Conservation (phyloP, 1,140 invertebrate species). For the Diabrotica virgifera region DNA sequence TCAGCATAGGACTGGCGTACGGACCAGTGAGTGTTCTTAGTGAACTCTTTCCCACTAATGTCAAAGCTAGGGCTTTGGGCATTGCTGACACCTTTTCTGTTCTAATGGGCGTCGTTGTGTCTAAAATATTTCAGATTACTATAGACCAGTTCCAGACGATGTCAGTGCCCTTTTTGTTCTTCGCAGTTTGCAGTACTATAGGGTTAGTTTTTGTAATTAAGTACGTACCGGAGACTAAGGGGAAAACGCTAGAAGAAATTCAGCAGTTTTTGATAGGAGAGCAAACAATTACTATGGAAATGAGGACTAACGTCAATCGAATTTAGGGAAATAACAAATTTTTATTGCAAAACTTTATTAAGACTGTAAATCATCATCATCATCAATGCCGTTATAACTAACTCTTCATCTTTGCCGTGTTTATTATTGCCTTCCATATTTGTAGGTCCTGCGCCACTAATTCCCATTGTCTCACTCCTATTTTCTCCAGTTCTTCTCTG, state of each 20-base stretch:
- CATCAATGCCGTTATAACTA: no score
- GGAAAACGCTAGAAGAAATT: slow-evolving; percentile 63
- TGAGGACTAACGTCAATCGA: neutral
- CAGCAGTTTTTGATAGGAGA: slow-evolving; percentile 36
- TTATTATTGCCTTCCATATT: no score
- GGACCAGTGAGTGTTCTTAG: slow-evolving; percentile 69
- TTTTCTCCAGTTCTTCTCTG: no score
- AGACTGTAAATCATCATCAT: no score
- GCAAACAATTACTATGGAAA: slow-evolving; percentile 10
- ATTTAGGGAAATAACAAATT: no score
- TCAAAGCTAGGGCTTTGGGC: slow-evolving; percentile 66
- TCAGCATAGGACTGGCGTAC: slow-evolving; percentile 66
- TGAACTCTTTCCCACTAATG: slow-evolving; percentile 70
- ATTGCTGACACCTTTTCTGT: slow-evolving; percentile 68
- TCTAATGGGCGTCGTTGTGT: slow-evolving; percentile 68
- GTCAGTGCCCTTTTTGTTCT: slow-evolving; percentile 71
- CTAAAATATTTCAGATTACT: slow-evolving; percentile 68
- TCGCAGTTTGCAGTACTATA: slow-evolving; percentile 62
- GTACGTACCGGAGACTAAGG: slow-evolving; percentile 78
- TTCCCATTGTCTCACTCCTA: no score
- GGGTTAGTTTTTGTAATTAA: slow-evolving; percentile 61
- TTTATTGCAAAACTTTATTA: no score
- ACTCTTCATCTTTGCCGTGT: no score
- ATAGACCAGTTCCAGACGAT: slow-evolving; percentile 54
- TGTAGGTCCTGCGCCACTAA: no score